A percentile compares a stretch with the other conserved stretches of the same genome.
phyloP scores from a whole-genome alignment of 2,888 invertebrate species.

The Ochropleura leucogaster region DNA sequence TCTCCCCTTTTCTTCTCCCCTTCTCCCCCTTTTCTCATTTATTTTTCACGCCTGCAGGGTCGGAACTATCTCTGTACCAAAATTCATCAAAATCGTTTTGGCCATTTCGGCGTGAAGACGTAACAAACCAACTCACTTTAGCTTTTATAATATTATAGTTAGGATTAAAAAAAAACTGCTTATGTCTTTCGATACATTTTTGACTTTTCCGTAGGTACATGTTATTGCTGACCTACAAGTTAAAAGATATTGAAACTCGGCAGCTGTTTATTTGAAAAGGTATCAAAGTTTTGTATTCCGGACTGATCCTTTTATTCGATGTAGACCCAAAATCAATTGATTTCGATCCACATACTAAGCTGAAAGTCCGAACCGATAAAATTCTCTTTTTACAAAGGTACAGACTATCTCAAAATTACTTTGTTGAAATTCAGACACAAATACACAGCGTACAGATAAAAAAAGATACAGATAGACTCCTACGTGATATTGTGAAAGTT shows the following conservation, averaged over 20 bases:
- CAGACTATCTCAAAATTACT: conserved; percentile 21
- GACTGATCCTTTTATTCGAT: background rate
- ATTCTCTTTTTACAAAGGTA: conserved; percentile 3
- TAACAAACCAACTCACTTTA: too few species aligned
- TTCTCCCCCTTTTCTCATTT: too few species aligned
- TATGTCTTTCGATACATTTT: background rate
- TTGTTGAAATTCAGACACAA: conserved; percentile 33
- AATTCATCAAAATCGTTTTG: too few species aligned
- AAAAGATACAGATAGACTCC: conserved; percentile 36
- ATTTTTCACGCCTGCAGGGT: too few species aligned
- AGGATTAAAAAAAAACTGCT: background rate
- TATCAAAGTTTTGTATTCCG: background rate
- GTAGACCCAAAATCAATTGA: conserved; percentile 6
- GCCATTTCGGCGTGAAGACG: too few species aligned
- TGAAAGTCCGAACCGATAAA: conserved; percentile 12
- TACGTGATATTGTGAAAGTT: conserved; percentile 60
- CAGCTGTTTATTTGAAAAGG: background rate
- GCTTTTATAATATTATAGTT: too few species aligned
- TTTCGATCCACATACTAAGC: conserved; percentile 1
- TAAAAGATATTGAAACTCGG: background rate
- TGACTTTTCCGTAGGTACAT: background rate
- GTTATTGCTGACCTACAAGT: background rate
- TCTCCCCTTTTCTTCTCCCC: too few species aligned
- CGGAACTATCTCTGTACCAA: too few species aligned
- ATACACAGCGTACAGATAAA: conserved; percentile 24